phyloP scores from a whole-genome alignment of 2,888 invertebrate genomes.

The Parnassius mnemosyne region DNA sequence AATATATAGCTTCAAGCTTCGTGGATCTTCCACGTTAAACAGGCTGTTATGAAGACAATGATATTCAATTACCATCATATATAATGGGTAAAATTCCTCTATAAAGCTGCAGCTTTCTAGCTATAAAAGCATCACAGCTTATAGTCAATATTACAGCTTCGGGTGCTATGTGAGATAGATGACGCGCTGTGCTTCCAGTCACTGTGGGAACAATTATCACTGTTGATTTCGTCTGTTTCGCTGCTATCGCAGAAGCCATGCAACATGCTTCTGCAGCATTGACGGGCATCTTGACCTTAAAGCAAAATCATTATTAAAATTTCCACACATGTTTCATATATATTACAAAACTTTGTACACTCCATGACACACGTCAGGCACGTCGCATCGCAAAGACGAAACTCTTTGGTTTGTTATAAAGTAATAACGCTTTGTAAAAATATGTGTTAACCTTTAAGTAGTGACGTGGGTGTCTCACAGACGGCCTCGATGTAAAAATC shows the following conservation, averaged over 20 bases:
- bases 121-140: conserved; percentile 76
- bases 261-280: conserved; percentile 62
- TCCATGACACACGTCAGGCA: too few relatives aligned
- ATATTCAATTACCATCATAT: conserved; percentile 56
- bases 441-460: too few relatives aligned
- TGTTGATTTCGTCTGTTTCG: conserved; percentile 46
- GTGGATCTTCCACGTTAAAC: too few relatives aligned
- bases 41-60: too few relatives aligned
- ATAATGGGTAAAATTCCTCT: conserved; percentile 82
- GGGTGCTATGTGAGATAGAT: conserved; percentile 82
- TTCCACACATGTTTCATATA: too few relatives aligned
- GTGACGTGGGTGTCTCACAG: too few relatives aligned
- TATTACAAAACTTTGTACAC: too few relatives aligned
- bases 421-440: too few relatives aligned
- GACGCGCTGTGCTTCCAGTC: conserved; percentile 79
- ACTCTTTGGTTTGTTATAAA: too few relatives aligned
- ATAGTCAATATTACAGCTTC: conserved; percentile 84
- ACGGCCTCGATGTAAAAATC: too few relatives aligned
- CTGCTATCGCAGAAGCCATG: conserved; percentile 46
- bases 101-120: conserved; percentile 81
- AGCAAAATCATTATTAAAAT: conserved; percentile 7
- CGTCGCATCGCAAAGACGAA: too few relatives aligned
- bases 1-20: too few relatives aligned
- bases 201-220: conserved; percentile 85
- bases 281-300: conserved; percentile 51